Percentiles rank a stretch among this genome's conserved stretches.
These are phyloP conservation scores for Stigmatopora argus DNA, from an alignment of 2,113 vertebrate species.

Conservation along the genomic window DNA sequence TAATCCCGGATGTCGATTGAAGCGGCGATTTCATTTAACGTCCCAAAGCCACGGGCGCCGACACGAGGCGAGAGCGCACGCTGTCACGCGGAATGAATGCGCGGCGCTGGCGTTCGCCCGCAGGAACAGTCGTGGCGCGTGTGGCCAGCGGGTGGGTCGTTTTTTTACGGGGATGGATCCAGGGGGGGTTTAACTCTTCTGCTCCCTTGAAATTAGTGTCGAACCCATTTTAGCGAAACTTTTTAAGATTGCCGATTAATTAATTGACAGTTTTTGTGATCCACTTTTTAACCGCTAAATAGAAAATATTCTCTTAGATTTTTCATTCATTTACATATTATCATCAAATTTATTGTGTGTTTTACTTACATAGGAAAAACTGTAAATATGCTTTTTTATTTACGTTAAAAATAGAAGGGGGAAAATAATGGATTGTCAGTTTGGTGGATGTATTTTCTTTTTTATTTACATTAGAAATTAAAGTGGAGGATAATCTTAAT, in stretches of 20 bases:
- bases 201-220: slow-evolving; percentile 70
- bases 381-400: not conserved
- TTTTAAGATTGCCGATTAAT: too few species aligned
- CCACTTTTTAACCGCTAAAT: too few species aligned
- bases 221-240: too few species aligned
- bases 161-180: slow-evolving; percentile 65
- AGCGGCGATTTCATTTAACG: slow-evolving; percentile 39
- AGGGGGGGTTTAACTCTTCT: slow-evolving; percentile 61
- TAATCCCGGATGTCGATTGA: slow-evolving; percentile 30
- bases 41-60: slow-evolving; percentile 29
- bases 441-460: not conserved
- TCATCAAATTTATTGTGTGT: too few species aligned
- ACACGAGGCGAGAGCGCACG: slow-evolving; percentile 29
- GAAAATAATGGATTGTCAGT: not conserved
- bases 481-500: not conserved
- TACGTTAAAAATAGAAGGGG: not conserved
- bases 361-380: too few species aligned
- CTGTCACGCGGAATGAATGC: slow-evolving; percentile 46
- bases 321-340: too few species aligned
- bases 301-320: too few species aligned
- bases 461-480: too few species aligned
- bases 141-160: slow-evolving; percentile 58
- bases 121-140: slow-evolving; percentile 42
- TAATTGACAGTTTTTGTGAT: too few species aligned
- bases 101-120: slow-evolving; percentile 42